These are phyloP conservation scores for Tipula vernalis DNA, from an alignment of 2,888 invertebrate genomes.

Conservation along the genomic window DNA sequence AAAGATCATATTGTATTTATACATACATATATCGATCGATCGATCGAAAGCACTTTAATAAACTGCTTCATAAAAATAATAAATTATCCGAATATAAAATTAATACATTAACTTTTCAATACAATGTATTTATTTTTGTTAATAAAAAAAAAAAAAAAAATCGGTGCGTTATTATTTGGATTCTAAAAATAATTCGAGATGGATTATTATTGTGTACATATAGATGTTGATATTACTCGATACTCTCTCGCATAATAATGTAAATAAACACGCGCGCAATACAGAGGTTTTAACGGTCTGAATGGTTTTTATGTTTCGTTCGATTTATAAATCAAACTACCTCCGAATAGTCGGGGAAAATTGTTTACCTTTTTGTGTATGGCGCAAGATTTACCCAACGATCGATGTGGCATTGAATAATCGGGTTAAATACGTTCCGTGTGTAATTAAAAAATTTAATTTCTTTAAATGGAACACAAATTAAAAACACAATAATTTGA, in stretches of 20 bases:
- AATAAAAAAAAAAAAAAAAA: background rate
- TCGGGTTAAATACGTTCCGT: background rate
- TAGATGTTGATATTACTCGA: background rate
- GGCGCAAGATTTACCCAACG: background rate
- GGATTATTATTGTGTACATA: background rate
- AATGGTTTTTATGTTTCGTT: background rate
- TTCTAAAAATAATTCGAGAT: background rate
- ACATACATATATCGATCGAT: background rate
- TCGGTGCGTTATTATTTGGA: background rate
- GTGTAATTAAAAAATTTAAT: background rate
- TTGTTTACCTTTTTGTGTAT: background rate
- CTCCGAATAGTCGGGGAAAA: background rate
- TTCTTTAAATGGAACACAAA: background rate
- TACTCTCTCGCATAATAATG: background rate
- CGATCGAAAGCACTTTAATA: constrained; percentile 1
- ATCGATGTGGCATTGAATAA: background rate
- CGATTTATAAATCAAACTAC: background rate
- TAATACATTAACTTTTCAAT: background rate
- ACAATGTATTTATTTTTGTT: background rate
- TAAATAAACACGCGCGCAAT: background rate
- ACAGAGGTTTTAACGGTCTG: background rate
- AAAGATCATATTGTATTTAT: background rate
- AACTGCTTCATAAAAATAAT: constrained; percentile 4
- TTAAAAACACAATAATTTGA: background rate
- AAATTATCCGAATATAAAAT: background rate